Evolutionary conservation across 2,888 invertebrate genomes (phyloP).

Genomic region (Oligia strigilis): DNA sequence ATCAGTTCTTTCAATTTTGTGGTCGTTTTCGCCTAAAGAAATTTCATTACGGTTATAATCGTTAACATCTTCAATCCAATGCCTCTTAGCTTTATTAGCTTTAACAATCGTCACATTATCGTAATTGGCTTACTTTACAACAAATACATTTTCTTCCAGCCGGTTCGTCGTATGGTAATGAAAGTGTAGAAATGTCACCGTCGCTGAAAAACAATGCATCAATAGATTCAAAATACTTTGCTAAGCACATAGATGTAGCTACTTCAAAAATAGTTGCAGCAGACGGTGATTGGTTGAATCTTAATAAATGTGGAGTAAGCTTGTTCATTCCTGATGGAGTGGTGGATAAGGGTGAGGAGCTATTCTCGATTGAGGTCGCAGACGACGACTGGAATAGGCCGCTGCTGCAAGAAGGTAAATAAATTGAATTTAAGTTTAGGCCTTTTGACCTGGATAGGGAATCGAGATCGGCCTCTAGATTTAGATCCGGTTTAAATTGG

Average conservation of each 20-base stretch:
- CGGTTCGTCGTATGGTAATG: slow-evolving; percentile 87
- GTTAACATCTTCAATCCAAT: slow-evolving; percentile 25
- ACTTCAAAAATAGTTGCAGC: slow-evolving; percentile 89
- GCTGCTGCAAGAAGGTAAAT: slow-evolving; percentile 93
- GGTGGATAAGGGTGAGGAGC: slow-evolving; percentile 95
- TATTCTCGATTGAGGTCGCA: slow-evolving; percentile 96
- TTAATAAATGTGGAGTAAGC: slow-evolving; percentile 95
- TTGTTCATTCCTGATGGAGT: slow-evolving; percentile 97
- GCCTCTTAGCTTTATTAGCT: slow-evolving; percentile 61
- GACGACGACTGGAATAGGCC: slow-evolving; percentile 98
- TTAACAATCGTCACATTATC: slow-evolving; percentile 9
- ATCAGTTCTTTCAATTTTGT: background rate
- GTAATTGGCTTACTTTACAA: background rate
- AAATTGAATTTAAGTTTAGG: slow-evolving; percentile 57
- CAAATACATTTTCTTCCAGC: slow-evolving; percentile 74
- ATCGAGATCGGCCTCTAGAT: slow-evolving; percentile 46
- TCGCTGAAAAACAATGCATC: slow-evolving; percentile 87
- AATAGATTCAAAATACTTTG: slow-evolving; percentile 80
- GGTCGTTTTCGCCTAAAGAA: background rate
- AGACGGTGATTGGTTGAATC: slow-evolving; percentile 91
- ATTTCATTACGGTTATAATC: background rate
- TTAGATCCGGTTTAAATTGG: slow-evolving; percentile 24
- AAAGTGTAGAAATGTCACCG: slow-evolving; percentile 88
- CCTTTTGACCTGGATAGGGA: slow-evolving; percentile 49
- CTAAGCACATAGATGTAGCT: slow-evolving; percentile 80